A percentile compares a stretch with the other conserved stretches of the same genome.
These are phyloP conservation scores for Sus cebifrons DNA, from an alignment of 2,797 vertebrate genomes.

Conservation along the genomic window DNA sequence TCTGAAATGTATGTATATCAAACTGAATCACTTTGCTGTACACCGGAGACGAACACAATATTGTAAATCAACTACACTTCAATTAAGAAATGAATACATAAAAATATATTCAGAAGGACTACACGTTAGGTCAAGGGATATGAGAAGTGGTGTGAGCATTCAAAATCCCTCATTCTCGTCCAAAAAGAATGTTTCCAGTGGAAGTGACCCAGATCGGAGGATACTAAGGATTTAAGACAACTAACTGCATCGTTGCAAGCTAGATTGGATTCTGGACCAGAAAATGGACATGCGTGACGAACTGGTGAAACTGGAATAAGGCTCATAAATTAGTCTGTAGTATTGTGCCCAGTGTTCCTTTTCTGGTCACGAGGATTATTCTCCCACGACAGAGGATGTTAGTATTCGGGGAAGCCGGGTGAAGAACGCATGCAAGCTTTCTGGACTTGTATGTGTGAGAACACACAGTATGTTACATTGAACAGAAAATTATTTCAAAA, in stretches of 20 bases:
- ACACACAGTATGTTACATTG: not conserved
- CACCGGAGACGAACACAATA: not conserved
- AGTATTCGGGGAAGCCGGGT: not conserved
- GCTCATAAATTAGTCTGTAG: accelerated
- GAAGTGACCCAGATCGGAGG: not conserved
- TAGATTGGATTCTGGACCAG: accelerated
- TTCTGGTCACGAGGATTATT: accelerated
- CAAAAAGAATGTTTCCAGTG: not conserved
- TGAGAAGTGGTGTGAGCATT: not conserved
- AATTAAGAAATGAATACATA: not conserved
- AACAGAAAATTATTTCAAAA: conserved; percentile 37
- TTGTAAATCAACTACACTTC: not conserved
- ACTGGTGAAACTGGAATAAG: not conserved
- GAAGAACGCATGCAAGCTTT: not conserved
- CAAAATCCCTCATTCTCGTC: not conserved
- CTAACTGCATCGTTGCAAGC: not conserved
- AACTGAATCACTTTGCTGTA: not conserved
- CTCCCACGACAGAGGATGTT: not conserved
- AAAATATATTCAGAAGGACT: not conserved
- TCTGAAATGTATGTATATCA: no score
- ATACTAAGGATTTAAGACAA: not conserved
- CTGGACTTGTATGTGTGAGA: not conserved
- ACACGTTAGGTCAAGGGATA: not conserved
- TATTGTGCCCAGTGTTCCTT: not conserved
- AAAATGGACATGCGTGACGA: not conserved